These are phyloP conservation scores for Tamandua tetradactyla DNA, from an alignment of 2,797 vertebrate genomes.

Conservation along the genomic window DNA sequence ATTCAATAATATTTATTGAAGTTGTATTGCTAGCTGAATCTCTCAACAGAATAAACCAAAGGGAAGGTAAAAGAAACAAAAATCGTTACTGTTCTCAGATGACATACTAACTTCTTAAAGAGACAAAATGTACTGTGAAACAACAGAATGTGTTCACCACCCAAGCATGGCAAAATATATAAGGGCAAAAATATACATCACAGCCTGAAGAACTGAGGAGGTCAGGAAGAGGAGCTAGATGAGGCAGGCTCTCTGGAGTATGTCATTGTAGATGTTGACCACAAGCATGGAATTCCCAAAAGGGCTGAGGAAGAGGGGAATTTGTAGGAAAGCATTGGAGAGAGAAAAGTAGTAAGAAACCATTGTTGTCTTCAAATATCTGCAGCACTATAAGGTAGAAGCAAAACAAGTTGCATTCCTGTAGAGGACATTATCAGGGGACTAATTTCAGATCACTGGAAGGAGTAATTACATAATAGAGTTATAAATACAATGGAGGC, in stretches of 20 bases:
- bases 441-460: neutral
- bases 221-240: neutral
- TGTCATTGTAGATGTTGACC: neutral
- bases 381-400: neutral
- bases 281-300: neutral
- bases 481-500: no score
- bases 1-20: neutral
- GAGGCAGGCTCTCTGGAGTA: no score
- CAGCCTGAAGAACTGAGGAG: fast-evolving
- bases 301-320: fast-evolving
- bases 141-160: neutral
- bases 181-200: neutral
- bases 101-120: neutral
- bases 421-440: neutral
- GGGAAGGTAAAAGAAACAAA: neutral
- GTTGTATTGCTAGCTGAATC: neutral
- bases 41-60: neutral
- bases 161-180: neutral
- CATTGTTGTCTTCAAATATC: neutral
- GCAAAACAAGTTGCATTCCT: neutral
- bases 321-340: neutral
- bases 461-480: neutral
- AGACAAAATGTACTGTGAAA: neutral
- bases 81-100: neutral
- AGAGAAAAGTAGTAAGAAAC: neutral